Evolutionary conservation across 2,113 vertebrate species (phyloP), one percentile per base, ranked within the genome.

Genomic region (Dasyornis broadbenti): DNA sequence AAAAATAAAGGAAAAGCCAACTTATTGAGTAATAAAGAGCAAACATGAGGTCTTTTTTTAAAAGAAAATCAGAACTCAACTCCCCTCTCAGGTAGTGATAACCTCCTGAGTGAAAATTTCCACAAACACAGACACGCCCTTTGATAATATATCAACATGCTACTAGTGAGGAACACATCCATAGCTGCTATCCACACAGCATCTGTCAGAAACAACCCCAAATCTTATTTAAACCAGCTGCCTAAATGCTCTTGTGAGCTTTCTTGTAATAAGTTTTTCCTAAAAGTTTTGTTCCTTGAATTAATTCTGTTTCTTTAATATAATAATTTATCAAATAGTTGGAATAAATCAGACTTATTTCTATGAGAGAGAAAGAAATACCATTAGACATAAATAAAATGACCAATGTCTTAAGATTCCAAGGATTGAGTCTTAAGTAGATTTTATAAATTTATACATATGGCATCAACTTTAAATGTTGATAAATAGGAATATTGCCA

Each of bases 101-200:
- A 27, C 7, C 10, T 45, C 21, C 23, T 39, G 19, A 53, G 3
- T 42, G 12, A 69, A 27, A 1, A n/a, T n/a, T n/a, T n/a, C n/a
- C n/a, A n/a, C n/a, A n/a, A 52, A 1, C 21, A 19, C 2, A 45
- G 47, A 9, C 4, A 37, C 5, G 44, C 0, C 1, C 2, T 75
- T 49, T 72, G 11, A 42, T 37, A 44, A 50, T 33, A 33, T 27
- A 73, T 30, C 12, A 68, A 10, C 3, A 23, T 77, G 42, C 1
- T 54, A 14, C 18, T 39, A 64, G 12, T 30, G 3, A 73, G 19
- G 11, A 69, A 42, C 5, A 31, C 3, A 40, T 9, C 14, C 20
- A 4, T 18, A 60, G 8, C 7, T 71, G 13, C 7, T 63, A 85
- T 76, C 82, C 82, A n/a, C 23, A 45, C 24, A n/a, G 10, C 44